Evolutionary conservation across 2,797 vertebrate genomes (phyloP), one percentile per base, ranked within the genome.

Genomic region (Ceyx erithaca): DNA sequence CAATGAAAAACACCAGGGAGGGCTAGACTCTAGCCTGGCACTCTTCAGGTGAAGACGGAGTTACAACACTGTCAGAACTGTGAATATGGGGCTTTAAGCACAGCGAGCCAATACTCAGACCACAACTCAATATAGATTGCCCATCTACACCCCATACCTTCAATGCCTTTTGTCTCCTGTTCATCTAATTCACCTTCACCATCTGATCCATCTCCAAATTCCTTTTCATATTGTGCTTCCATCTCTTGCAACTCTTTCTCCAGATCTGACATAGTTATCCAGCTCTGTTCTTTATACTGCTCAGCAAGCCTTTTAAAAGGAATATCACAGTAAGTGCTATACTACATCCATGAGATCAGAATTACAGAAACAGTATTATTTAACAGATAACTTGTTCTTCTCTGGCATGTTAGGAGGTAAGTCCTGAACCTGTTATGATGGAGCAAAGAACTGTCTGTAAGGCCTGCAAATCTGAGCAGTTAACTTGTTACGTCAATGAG

Each of bases 201-300:
- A 9, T 97, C 98, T 0, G 98, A 98, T 10, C 97, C 98, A n/a
- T 99, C 99, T 86, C 98, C 99, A 95, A 99, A 99, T 96, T 99
- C 98, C 92, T 98, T 96, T 55, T 98, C 98, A 4, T 99, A 99
- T 75, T 98, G 98, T 8, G 98, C 99, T 93, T 99, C 99, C 75
- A 99, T 99, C 97, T 99, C 98, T 97, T 98, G 98, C 89, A 99
- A 97, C 91, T 99, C 99, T 95, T 98, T 99, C 97, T 99, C 99
- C 48, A 99, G 96, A 75, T 98, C 98, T 9, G 98, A 98, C 98
- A 99, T 97, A 13, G 98, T 97, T 14, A 98, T 98, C 99, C 99
- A 99, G 97, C 98, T 99, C 97, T 99, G 99, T 90, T 99, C 99
- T 95, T 98, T 97, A 96, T 99, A 99, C 80, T 98, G 98, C 86